Evolutionary conservation across 2,888 invertebrate species (phyloP).

Genomic region (Dynastes maya): DNA sequence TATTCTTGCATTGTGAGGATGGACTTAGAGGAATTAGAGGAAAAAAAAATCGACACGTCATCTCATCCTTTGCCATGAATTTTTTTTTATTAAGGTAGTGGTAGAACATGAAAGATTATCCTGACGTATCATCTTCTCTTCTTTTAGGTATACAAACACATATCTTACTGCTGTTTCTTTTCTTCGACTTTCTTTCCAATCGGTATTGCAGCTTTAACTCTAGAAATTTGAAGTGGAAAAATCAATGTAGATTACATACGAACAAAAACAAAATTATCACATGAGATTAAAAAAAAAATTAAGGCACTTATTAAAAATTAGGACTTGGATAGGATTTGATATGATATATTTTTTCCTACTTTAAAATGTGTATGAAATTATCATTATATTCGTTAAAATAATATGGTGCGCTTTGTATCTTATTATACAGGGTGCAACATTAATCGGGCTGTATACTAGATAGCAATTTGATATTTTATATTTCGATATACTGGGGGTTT

Average conservation of each 20-base stretch:
- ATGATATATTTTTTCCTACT: too few species aligned
- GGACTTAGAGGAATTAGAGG: slow-evolving; percentile 50
- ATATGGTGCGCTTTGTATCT: too few species aligned
- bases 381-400: too few species aligned
- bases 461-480: too few species aligned
- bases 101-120: slow-evolving; percentile 45
- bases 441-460: too few species aligned
- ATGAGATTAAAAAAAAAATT: too few species aligned
- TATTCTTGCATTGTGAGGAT: slow-evolving; percentile 53
- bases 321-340: too few species aligned
- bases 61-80: slow-evolving; percentile 51
- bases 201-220: slow-evolving; percentile 91
- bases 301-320: too few species aligned
- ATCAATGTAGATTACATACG: too few species aligned
- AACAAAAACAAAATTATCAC: slow-evolving; percentile 55
- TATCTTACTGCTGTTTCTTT: slow-evolving; percentile 86
- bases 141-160: slow-evolving; percentile 14
- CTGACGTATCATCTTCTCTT: slow-evolving; percentile 41
- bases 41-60: slow-evolving; percentile 51
- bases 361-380: too few species aligned
- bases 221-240: slow-evolving; percentile 68
- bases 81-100: not conserved
- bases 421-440: too few species aligned
- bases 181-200: slow-evolving; percentile 90
- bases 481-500: too few species aligned